Base-by-base conservation (phyloP, 2,113 vertebrate genomes). In the Festucalex cinctus region DNA sequence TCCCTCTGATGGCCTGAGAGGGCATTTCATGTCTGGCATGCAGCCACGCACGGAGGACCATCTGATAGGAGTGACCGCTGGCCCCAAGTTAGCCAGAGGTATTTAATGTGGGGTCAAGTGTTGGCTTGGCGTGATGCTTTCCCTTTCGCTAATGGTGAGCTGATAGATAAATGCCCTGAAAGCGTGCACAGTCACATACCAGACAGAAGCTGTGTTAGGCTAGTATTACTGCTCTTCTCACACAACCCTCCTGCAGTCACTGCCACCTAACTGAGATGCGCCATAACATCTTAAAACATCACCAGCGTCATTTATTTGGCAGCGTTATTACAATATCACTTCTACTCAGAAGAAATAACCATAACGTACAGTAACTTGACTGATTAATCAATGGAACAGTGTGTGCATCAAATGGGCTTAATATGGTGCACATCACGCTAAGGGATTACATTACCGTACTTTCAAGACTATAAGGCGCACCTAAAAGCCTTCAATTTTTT, bases 371-470 rank as follows among this genome's bases (percentile, higher is more conserved):
- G 76, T 79, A 80, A 62, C 76, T 79, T 60, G 54, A 75, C 69
- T 80, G 78, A 85, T 85, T 83, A 70, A 85, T 83, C 75, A 83
- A 81, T 80, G 60, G 68, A 83, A 77, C 57, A 58, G 73, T 53
- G 70, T 77, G 76, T 77, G 58, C 16, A 0, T 68, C 44, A 75
- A 83, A 82, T 85, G 60, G 75, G 74, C 81, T 82, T 82, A 86
- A 82, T 83, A 83, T 83, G 85, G 66, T 79, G 61, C 62, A 76
- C 74, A 83, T 83, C 73, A 81, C 66, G 68, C 81, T 74, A 83
- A 68, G 54, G 73, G 79, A 81, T 84, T 89, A n/a, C n/a, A n/a
- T n/a, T n/a, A n/a, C n/a, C n/a, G n/a, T n/a, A n/a, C n/a, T n/a
- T n/a, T n/a, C n/a, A n/a, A n/a, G n/a, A n/a, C n/a, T n/a, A n/a